phyloP scores from a whole-genome alignment of 2,797 vertebrate genomes.

The Malurus leucopterus region DNA sequence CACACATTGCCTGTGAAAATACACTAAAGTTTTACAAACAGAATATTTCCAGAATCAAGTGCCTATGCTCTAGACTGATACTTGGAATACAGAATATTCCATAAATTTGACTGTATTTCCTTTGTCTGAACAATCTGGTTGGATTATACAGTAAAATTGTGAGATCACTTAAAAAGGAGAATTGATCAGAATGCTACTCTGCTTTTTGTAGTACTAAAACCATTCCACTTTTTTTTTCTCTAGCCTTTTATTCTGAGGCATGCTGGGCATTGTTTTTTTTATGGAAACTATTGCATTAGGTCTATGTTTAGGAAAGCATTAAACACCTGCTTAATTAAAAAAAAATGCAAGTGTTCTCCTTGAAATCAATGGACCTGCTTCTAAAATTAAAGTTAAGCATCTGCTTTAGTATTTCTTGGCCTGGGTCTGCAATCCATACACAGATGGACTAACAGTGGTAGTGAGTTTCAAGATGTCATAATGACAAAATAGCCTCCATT shows the following conservation, averaged over 20 bases:
- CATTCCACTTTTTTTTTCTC: neutral
- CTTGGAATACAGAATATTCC: neutral
- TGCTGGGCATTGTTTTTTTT: neutral
- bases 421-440: neutral
- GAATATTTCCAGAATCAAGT: neutral
- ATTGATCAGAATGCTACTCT: neutral
- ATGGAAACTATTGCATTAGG: neutral
- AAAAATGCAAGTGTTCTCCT: neutral
- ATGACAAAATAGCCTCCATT: conserved; percentile 29
- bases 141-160: neutral
- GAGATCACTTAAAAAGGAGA: neutral
- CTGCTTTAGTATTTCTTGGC: conserved; percentile 30
- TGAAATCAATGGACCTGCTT: neutral
- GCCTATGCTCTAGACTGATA: neutral
- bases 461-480: neutral
- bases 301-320: neutral
- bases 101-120: neutral
- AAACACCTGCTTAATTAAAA: neutral
- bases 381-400: conserved; percentile 25
- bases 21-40: neutral
- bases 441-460: conserved; percentile 46
- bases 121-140: neutral
- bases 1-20: neutral
- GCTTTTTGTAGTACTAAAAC: neutral
- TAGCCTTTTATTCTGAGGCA: neutral